These are phyloP conservation scores for Drosophila pruinosa DNA, from an alignment of 1,140 invertebrate genomes.

Conservation along the genomic window DNA sequence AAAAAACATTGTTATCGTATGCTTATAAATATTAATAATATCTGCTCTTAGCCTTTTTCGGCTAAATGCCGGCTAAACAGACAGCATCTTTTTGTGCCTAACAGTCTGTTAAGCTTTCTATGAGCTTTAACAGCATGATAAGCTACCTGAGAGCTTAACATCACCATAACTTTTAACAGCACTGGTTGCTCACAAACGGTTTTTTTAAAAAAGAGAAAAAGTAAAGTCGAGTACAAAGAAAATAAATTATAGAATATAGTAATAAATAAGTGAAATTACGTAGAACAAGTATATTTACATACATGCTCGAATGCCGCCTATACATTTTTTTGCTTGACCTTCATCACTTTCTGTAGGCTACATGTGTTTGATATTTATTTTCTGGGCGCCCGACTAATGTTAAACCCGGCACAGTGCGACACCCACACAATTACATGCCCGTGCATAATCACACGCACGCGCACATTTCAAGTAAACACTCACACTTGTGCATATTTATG, in stretches of 20 bases:
- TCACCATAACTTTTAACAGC: not conserved
- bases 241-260: not conserved
- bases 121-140: slow-evolving; percentile 21
- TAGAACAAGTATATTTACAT: not conserved
- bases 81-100: slow-evolving; percentile 5
- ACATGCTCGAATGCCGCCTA: too few relatives aligned
- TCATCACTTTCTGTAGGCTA: slow-evolving; percentile 16
- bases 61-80: not conserved
- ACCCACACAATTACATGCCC: slow-evolving; percentile 29
- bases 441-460: slow-evolving; percentile 23
- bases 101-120: not conserved
- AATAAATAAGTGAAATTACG: not conserved
- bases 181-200: not conserved
- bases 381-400: slow-evolving; percentile 48
- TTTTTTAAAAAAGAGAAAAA: not conserved
- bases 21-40: not conserved
- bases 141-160: not conserved
- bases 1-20: not conserved
- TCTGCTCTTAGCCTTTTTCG: not conserved
- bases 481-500: not conserved
- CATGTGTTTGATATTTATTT: slow-evolving; percentile 22
- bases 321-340: slow-evolving; percentile 40
- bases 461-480: slow-evolving; percentile 19
- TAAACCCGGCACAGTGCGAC: slow-evolving; percentile 18
- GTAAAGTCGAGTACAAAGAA: too few relatives aligned